Conservation (phyloP, 2,888 invertebrate species). For the Eumerus sabulonum region DNA sequence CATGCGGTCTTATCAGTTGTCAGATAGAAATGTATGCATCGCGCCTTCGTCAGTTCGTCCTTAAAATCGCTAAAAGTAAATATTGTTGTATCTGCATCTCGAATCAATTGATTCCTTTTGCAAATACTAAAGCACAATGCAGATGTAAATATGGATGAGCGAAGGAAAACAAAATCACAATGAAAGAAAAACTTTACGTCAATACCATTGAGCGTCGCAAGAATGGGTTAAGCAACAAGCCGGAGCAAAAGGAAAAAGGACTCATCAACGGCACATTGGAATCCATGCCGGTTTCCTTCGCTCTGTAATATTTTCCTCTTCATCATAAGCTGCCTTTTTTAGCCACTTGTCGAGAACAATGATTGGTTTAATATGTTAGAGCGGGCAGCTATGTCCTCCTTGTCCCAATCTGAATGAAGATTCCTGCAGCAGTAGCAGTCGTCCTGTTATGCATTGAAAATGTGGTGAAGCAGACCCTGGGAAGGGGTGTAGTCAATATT, state of each 20-base stretch:
- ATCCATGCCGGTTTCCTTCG: slow-evolving; percentile 29
- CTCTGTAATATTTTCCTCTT: slow-evolving; percentile 39
- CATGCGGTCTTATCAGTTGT: too few relatives aligned
- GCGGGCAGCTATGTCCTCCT: slow-evolving; percentile 32
- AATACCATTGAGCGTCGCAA: slow-evolving; percentile 16
- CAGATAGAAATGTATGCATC: too few relatives aligned
- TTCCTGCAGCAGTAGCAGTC: slow-evolving; percentile 35
- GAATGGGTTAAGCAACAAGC: neutral
- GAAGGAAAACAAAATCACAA: too few relatives aligned
- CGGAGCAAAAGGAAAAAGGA: slow-evolving; percentile 7
- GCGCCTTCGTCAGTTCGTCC: too few relatives aligned
- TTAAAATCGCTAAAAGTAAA: too few relatives aligned
- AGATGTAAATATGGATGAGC: too few relatives aligned
- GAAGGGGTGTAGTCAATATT: slow-evolving; percentile 47
- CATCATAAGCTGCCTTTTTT: slow-evolving; percentile 54
- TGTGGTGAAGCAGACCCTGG: too few relatives aligned
- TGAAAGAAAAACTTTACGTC: slow-evolving; percentile 30
- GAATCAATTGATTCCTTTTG: slow-evolving; percentile 11
- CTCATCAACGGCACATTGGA: slow-evolving; percentile 40
- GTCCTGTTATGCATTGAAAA: slow-evolving; percentile 38
- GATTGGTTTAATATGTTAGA: slow-evolving; percentile 78
- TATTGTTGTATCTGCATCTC: neutral
- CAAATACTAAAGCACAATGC: slow-evolving; percentile 19
- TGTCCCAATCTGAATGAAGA: slow-evolving; percentile 52
- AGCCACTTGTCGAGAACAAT: slow-evolving; percentile 76